Conservation (phyloP, 2,113 vertebrate species). For the Phycodurus eques region DNA sequence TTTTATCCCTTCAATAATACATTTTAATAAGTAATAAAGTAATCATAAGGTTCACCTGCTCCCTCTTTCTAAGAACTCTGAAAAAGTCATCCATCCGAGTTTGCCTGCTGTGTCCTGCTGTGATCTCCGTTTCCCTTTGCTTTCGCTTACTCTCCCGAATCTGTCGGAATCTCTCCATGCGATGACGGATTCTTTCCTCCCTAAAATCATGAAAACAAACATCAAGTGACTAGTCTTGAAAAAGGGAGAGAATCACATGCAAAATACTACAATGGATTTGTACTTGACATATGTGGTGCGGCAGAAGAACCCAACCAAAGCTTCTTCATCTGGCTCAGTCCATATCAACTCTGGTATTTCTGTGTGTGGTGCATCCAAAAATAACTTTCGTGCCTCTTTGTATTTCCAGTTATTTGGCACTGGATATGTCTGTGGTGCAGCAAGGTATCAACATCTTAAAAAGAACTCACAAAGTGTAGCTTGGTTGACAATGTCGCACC, state of each 20-base stretch:
- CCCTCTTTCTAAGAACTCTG: conserved; percentile 67
- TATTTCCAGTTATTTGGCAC: conserved; percentile 72
- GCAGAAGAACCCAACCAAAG: conserved; percentile 71
- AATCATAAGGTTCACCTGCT: conserved; percentile 32
- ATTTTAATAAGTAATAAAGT: not conserved
- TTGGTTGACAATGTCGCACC: conserved; percentile 49
- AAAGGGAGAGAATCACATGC: not conserved
- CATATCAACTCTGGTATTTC: conserved; percentile 57
- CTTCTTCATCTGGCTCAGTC: conserved; percentile 74
- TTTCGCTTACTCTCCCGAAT: conserved; percentile 37
- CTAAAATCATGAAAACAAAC: conserved; percentile 36
- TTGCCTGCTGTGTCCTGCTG: conserved; percentile 46
- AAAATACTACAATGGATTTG: not conserved
- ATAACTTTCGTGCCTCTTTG: conserved; percentile 70
- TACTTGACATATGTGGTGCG: conserved; percentile 64
- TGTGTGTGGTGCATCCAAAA: conserved; percentile 54
- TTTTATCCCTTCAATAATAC: not conserved
- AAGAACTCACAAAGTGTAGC: not conserved
- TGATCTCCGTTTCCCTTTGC: conserved; percentile 53
- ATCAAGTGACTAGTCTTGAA: not conserved
- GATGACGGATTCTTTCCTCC: conserved; percentile 55
- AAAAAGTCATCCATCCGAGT: conserved; percentile 67
- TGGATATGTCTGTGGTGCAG: conserved; percentile 60
- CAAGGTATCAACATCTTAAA: not conserved
- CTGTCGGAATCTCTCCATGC: conserved; percentile 68